phyloP scores from a whole-genome alignment of 2,888 invertebrate species.

The Allygus modestus region DNA sequence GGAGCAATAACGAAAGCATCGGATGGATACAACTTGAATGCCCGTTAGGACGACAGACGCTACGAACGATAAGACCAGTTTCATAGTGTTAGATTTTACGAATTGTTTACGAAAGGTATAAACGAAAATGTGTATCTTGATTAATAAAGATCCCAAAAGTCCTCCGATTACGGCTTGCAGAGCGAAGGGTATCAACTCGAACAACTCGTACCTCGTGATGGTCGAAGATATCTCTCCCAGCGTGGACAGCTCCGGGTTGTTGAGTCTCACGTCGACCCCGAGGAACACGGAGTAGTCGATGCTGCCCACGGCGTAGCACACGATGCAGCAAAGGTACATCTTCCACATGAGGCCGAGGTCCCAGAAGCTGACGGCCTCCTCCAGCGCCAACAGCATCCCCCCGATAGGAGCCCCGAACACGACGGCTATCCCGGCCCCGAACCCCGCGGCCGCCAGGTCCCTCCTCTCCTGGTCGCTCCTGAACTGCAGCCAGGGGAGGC shows the following conservation, averaged over 20 bases:
- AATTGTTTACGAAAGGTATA: slow-evolving; percentile 53
- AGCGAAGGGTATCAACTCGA: slow-evolving; percentile 76
- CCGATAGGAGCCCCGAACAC: slow-evolving; percentile 79
- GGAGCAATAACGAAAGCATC: neutral
- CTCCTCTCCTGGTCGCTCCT: slow-evolving; percentile 80
- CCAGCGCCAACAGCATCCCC: slow-evolving; percentile 80
- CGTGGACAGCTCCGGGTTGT: slow-evolving; percentile 58
- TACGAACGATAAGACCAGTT: neutral
- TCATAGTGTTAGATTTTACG: neutral
- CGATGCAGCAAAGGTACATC: slow-evolving; percentile 81
- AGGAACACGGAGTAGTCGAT: neutral
- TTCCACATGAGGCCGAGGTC: slow-evolving; percentile 81
- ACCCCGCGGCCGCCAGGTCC: slow-evolving; percentile 81
- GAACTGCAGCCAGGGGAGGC: slow-evolving; percentile 76
- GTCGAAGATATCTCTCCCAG: slow-evolving; percentile 65
- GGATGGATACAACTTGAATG: neutral
- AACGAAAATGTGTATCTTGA: slow-evolving; percentile 63
- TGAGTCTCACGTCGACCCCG: neutral
- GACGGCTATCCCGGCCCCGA: slow-evolving; percentile 81
- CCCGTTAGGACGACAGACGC: neutral
- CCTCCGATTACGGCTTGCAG: slow-evolving; percentile 79
- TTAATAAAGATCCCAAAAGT: slow-evolving; percentile 77
- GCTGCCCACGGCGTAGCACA: neutral
- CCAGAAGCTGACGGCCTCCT: slow-evolving; percentile 82
- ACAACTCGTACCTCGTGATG: slow-evolving; percentile 70